Conservation (phyloP, 1,140 invertebrate species). For the Drosophila ambigua region DNA sequence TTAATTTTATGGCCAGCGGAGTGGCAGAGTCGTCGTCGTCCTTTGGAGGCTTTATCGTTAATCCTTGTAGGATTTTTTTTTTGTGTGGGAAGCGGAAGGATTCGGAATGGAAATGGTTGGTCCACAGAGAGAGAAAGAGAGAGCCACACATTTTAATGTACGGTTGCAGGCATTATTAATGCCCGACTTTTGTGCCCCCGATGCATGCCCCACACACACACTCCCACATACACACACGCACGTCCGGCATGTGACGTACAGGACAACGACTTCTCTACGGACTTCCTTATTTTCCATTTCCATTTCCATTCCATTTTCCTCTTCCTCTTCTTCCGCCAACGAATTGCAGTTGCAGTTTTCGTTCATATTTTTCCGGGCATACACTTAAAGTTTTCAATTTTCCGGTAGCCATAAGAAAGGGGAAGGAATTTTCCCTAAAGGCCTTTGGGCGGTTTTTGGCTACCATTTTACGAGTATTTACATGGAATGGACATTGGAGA, state of each 20-base stretch:
- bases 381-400: constrained; percentile 73
- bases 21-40: constrained; percentile 40
- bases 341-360: constrained; percentile 50
- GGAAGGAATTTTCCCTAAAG: constrained; percentile 21
- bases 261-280: constrained; percentile 18
- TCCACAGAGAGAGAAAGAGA: background rate
- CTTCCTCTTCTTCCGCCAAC: constrained; percentile 34
- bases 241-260: constrained; percentile 35
- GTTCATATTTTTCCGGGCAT: constrained; percentile 55
- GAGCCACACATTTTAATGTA: constrained; percentile 67
- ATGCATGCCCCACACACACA: too few species aligned
- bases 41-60: constrained; percentile 20
- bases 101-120: too few species aligned
- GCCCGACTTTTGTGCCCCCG: constrained; percentile 28
- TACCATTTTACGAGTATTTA: constrained; percentile 60
- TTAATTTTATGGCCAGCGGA: constrained; percentile 62
- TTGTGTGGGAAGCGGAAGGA: background rate
- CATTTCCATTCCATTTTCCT: constrained; percentile 3
- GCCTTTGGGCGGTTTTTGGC: constrained; percentile 33
- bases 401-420: constrained; percentile 31
- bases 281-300: too few species aligned
- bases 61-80: too few species aligned
- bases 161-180: constrained; percentile 64
- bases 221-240: too few species aligned
- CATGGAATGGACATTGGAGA: constrained; percentile 14